phyloP scores from a whole-genome alignment of 2,797 vertebrate species.

The Zalophus californianus region DNA sequence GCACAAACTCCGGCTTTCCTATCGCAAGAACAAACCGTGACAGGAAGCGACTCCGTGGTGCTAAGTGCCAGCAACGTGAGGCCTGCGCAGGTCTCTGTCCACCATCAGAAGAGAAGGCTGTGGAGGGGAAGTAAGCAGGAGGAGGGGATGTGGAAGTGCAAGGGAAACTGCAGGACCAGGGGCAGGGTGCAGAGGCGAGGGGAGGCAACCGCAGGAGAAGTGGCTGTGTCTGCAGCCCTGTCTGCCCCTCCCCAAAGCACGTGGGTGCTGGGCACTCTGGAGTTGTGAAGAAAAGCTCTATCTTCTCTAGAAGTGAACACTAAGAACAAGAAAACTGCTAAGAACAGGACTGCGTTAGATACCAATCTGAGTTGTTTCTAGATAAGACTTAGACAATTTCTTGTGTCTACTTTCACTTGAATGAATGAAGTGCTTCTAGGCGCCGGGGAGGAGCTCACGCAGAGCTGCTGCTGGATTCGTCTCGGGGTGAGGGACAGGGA shows the following conservation, averaged over 20 bases:
- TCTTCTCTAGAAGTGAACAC: background rate
- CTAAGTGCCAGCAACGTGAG: background rate
- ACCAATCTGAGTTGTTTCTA: background rate
- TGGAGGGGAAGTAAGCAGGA: background rate
- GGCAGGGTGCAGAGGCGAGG: background rate
- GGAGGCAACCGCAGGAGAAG: background rate
- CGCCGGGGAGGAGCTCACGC: background rate
- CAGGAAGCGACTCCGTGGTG: background rate
- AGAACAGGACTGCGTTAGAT: background rate
- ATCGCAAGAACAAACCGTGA: background rate
- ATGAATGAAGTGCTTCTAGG: background rate
- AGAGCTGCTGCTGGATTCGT: background rate
- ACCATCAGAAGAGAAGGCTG: background rate
- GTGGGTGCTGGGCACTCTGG: too few species aligned
- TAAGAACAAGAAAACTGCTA: background rate
- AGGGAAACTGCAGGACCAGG: background rate
- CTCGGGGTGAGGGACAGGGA: background rate
- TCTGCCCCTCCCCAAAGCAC: too few species aligned
- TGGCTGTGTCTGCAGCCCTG: background rate
- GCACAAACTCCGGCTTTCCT: background rate
- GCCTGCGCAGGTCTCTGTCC: background rate
- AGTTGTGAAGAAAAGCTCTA: background rate
- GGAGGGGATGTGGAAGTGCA: accelerated
- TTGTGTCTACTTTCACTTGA: background rate
- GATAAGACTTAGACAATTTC: background rate